Evolutionary conservation across 2,797 vertebrate genomes (phyloP), one percentile per base, ranked within the genome.

Genomic region (Poecilia velifera): DNA sequence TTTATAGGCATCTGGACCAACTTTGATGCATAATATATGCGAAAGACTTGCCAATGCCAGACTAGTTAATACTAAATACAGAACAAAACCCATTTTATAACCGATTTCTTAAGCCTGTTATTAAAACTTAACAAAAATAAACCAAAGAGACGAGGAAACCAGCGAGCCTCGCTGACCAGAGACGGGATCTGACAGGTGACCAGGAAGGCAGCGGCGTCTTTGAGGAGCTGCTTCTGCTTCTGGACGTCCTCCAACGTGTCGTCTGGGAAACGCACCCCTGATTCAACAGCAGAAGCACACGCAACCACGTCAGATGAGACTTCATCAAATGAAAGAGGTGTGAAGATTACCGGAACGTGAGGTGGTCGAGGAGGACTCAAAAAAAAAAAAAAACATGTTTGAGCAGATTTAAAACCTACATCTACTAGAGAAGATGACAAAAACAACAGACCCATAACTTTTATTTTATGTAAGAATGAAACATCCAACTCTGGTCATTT

Each of bases 151-250:
- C 1, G 3, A 16, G 68, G 68, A 71, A 46, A 46, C 25, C 43
- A 49, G 45, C 3, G 10, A 64, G 34, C 6, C 20, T 45, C 53
- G 91, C 97, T 97, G 90, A 99, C 98, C 97, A 99, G 94, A 51
- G 97, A 97, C 0, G 98, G 98, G 88, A 99, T 97, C 94, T 99
- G 98, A 90, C 97, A 99, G 0, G 98, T 98, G 73, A 99, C 94
- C 81, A 99, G 86, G 95, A 99, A 99, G 0, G 97, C 96, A 8
- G 98, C 97, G 0, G 97, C 96, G 1, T 99, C 98, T 94, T 98
- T 99, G 78, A 99, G 95, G 78, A 99, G 93, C 94, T 97, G 97
- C 93, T 99, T 99, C 96, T 99, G 98, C 85, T 98, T 97, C 93
- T 96, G 96, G 80, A 99, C 92, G 75, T 98, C 97, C 25, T 97